These are phyloP conservation scores for Sceloporus tristichus DNA, from an alignment of 2,113 vertebrate genomes.

Conservation along the genomic window DNA sequence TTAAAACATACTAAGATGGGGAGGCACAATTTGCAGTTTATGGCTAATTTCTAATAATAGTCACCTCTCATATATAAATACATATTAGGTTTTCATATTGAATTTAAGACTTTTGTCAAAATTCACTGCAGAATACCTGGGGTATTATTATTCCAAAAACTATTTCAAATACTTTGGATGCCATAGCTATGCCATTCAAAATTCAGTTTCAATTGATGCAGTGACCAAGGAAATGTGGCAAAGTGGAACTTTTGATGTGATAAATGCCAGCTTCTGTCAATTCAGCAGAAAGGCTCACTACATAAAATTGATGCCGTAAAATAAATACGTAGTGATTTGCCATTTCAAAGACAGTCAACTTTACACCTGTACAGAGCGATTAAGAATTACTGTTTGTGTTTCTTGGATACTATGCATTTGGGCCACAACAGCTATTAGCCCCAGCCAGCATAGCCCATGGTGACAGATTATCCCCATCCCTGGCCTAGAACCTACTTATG, in stretches of 20 bases:
- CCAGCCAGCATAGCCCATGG: neutral
- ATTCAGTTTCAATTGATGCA: neutral
- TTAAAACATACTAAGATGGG: neutral
- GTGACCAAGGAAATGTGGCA: neutral
- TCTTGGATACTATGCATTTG: neutral
- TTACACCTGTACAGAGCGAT: neutral
- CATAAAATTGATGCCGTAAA: neutral
- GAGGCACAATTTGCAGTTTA: neutral
- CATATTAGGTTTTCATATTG: neutral
- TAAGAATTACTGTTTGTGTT: neutral
- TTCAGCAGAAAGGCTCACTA: neutral
- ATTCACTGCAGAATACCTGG: neutral
- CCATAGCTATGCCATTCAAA: too few species aligned
- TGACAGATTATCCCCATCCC: neutral
- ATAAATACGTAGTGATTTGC: neutral
- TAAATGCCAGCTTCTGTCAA: neutral
- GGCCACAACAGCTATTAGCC: neutral
- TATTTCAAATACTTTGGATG: neutral
- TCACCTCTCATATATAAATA: neutral
- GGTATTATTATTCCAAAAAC: neutral
- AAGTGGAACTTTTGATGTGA: constrained; percentile 1
- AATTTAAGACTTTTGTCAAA: neutral
- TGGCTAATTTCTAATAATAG: neutral
- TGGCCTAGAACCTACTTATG: neutral
- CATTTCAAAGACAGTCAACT: neutral